phyloP scores from a whole-genome alignment of 2,797 vertebrate species.

The Falco columbarius region DNA sequence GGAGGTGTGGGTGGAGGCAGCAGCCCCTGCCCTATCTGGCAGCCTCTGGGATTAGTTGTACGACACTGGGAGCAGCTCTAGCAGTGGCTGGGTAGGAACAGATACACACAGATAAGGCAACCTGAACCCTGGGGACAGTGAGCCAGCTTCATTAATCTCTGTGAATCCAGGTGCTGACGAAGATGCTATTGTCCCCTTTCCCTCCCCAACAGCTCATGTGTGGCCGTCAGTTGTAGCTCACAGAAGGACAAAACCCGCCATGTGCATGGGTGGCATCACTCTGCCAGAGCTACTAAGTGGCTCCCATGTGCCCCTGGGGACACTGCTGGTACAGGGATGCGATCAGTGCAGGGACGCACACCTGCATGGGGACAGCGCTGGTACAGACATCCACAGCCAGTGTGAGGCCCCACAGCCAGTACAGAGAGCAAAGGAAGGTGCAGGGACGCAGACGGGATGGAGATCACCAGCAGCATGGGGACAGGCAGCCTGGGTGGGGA shows the following conservation, averaged over 20 bases:
- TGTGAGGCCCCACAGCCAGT: not conserved
- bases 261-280: not conserved
- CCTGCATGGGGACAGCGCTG: not conserved
- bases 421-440: not conserved
- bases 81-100: conserved; percentile 26
- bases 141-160: conserved; percentile 25
- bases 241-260: rapidly evolving
- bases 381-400: not conserved
- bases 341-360: not conserved
- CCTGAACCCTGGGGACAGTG: not conserved
- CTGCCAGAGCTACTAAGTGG: not conserved
- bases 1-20: not conserved
- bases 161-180: not conserved
- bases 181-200: not conserved
- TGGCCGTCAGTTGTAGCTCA: not conserved
- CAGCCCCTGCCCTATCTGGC: not conserved
- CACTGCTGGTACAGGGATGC: not conserved
- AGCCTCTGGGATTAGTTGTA: conserved; percentile 43
- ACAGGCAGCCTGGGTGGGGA: not conserved
- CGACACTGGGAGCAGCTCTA: not conserved
- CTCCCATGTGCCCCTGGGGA: not conserved
- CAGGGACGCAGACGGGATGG: not conserved
- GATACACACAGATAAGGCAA: conserved; percentile 49
- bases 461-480: rapidly evolving
- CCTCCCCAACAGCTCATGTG: not conserved